Evolutionary conservation across 2,113 vertebrate genomes (phyloP), one percentile per base, ranked within the genome.

Genomic region (Conger conger): DNA sequence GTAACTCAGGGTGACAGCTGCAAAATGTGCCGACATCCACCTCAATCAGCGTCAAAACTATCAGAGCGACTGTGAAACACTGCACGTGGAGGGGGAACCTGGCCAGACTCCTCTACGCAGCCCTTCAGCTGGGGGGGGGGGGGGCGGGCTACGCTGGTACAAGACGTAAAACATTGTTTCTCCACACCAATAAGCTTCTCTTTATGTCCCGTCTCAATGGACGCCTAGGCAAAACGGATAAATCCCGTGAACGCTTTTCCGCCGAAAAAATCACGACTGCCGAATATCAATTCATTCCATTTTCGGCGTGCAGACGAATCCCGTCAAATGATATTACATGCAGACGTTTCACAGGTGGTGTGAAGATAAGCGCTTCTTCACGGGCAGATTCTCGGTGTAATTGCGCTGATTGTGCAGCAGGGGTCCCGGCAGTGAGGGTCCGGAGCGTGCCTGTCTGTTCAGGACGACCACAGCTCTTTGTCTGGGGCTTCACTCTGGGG

Each of bases 11-110:
- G 53, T 86, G 87, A 91, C 91, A 92, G 89, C 91, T 85, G 76
- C 76, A 86, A 86, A 23, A 88, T 81, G 40, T 89, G 91, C 92
- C 91, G 89, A 90, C 92, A 89, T 92, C 90, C 37, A 85, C 91
- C 93, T 91, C 83, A 90, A 91, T 94, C 92, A 92, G 90, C 87
- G 90, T 92, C 91, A 88, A 1, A 53, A 86, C 50, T 7, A 73
- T 87, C 83, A 87, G 53, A 83, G 87, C 40, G 83, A 82, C 37
- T 83, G 84, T 92, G 89, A 88, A 90, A 84, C 77, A 54, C 6
- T 23, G n/a, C 8, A 8, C 3, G 40, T 8, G 86, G 60, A 60
- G 20, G 57, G n/a, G n/a, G 6, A 33, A 27, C 57, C 18, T 63
- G 68, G 13, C 68, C 68, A 5, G 9, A 30, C 68, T 73, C n/a